Evolutionary conservation across 2,113 vertebrate genomes (phyloP).

Genomic region (Prinia subflava): DNA sequence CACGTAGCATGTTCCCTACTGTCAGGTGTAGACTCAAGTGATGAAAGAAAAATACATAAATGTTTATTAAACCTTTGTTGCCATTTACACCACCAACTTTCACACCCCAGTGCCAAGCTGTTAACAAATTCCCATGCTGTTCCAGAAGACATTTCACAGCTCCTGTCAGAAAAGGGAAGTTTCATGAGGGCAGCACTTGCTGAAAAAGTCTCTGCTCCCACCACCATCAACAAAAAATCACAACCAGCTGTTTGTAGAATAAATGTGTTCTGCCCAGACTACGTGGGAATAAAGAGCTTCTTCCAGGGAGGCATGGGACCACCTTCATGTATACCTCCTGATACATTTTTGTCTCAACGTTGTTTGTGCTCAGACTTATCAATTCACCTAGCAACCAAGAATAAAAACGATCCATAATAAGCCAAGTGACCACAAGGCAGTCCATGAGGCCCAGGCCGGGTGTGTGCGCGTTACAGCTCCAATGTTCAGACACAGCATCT

Average conservation of each 20-base stretch:
- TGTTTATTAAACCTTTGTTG: slow-evolving; percentile 64
- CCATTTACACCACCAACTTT: slow-evolving; percentile 57
- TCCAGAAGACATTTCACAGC: slow-evolving; percentile 59
- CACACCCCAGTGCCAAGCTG: slow-evolving; percentile 52
- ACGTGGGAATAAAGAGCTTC: not conserved
- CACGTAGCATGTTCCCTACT: not conserved
- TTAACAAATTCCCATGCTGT: slow-evolving; percentile 42
- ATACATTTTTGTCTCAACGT: not conserved
- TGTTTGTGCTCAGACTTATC: not conserved
- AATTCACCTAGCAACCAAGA: not conserved
- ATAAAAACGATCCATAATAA: not conserved
- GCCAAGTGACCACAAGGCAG: not conserved
- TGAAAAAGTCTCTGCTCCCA: slow-evolving; percentile 29
- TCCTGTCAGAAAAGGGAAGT: slow-evolving; percentile 42
- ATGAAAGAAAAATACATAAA: slow-evolving; percentile 59
- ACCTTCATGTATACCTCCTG: not conserved
- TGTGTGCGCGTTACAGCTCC: not conserved
- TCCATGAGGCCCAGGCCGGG: not conserved
- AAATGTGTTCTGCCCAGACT: not conserved
- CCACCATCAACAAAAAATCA: slow-evolving; percentile 19
- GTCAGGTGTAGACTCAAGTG: slow-evolving; percentile 39
- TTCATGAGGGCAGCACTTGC: not conserved
- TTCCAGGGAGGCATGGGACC: not conserved
- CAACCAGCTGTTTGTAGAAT: slow-evolving; percentile 14
- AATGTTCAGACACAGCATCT: accelerated